Conservation (phyloP, 2,888 invertebrate species). For the Parapristionchus giblindavisi region DNA sequence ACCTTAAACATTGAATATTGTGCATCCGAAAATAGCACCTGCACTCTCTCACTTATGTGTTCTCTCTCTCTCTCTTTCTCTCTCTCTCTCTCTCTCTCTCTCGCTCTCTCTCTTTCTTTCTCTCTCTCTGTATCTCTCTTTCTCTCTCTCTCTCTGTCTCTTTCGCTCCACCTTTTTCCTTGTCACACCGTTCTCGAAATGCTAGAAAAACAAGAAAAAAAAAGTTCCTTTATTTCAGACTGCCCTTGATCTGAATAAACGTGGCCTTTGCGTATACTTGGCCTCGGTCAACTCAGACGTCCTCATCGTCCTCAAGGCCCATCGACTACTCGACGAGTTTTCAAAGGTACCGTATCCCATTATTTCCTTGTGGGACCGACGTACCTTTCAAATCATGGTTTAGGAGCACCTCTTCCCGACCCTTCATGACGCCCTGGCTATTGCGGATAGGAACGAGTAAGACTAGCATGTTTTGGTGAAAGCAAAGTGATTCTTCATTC, state of each 20-base stretch:
- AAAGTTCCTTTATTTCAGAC: conserved; percentile 11
- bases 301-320: conserved; percentile 26
- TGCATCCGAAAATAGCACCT: too few species aligned
- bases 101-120: too few species aligned
- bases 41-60: too few species aligned
- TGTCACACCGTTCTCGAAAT: too few species aligned
- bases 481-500: background rate
- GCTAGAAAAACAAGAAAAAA: too few species aligned
- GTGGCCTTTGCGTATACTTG: conserved; percentile 31
- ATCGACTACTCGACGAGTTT: conserved; percentile 30
- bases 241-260: conserved; percentile 7
- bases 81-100: too few species aligned
- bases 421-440: conserved; percentile 34
- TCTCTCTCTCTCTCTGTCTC: too few species aligned
- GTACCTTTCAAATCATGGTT: background rate
- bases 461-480: background rate
- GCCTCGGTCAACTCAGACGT: conserved; percentile 32
- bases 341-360: conserved; percentile 20
- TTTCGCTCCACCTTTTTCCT: too few species aligned
- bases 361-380: background rate
- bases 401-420: conserved; percentile 38
- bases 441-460: conserved; percentile 30
- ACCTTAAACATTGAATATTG: too few species aligned
- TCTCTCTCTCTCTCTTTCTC: too few species aligned
- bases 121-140: too few species aligned